These are phyloP conservation scores for Formica selysi DNA, from an alignment of 1,140 invertebrate genomes.

Conservation along the genomic window DNA sequence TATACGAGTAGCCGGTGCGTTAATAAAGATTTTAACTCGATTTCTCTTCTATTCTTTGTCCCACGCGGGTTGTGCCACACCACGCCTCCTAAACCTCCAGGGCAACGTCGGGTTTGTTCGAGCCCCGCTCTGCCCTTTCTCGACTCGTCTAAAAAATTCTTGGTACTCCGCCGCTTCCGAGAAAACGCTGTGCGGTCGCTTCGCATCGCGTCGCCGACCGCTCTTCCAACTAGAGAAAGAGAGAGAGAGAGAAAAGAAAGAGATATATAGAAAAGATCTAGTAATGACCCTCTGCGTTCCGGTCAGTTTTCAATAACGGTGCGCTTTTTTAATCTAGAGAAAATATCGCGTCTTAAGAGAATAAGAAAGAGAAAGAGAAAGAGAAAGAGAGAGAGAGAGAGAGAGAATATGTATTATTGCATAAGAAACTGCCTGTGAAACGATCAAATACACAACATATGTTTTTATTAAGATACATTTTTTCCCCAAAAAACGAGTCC, in stretches of 20 bases:
- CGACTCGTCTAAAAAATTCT: slow-evolving; percentile 60
- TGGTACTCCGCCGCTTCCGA: slow-evolving; percentile 54
- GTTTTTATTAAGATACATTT: background rate
- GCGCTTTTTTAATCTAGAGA: slow-evolving; percentile 28
- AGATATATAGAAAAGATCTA: background rate
- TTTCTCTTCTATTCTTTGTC: slow-evolving; percentile 49
- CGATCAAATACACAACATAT: background rate
- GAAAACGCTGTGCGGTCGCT: slow-evolving; percentile 58
- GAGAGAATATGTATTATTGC: background rate
- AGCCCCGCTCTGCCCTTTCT: slow-evolving; percentile 40
- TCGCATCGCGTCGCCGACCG: slow-evolving; percentile 15
- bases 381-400: background rate
- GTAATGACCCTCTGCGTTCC: background rate
- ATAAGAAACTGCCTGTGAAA: background rate
- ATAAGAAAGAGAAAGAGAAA: background rate
- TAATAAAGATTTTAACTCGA: slow-evolving; percentile 62
- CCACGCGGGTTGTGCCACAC: slow-evolving; percentile 41
- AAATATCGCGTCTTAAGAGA: background rate
- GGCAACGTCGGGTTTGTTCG: slow-evolving; percentile 50
- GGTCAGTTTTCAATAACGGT: slow-evolving; percentile 29
- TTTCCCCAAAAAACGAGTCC: no score
- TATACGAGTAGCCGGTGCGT: background rate
- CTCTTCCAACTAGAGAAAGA: slow-evolving; percentile 10
- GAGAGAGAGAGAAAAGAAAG: background rate
- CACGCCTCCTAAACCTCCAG: slow-evolving; percentile 62